A percentile compares a stretch with the other conserved stretches of the same genome.
Evolutionary conservation across 2,797 vertebrate species (phyloP).

Genomic region (Chloroceryle inda): DNA sequence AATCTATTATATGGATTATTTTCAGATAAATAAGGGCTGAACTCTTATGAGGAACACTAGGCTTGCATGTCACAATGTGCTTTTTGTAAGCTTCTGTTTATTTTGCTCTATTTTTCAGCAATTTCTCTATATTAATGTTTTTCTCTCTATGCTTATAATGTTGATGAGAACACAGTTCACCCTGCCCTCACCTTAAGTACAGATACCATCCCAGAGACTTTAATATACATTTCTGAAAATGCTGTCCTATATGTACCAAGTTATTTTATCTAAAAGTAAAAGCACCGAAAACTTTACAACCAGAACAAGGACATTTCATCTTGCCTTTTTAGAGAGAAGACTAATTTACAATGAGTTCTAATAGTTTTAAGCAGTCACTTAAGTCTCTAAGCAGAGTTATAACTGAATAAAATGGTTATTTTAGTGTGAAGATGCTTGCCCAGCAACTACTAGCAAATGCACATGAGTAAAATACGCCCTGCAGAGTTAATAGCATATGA

Average conservation of each 20-base stretch:
- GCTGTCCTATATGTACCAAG: neutral
- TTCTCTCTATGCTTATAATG: neutral
- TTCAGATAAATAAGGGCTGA: neutral
- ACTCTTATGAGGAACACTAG: neutral
- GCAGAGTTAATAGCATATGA: neutral
- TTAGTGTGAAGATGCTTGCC: neutral
- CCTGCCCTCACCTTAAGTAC: neutral
- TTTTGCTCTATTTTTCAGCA: neutral
- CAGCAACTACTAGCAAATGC: neutral
- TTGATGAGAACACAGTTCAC: neutral
- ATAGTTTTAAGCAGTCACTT: neutral
- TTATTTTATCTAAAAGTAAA: neutral
- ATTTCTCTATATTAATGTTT: neutral
- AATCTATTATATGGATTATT: neutral
- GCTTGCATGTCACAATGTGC: neutral
- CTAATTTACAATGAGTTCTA: fast-evolving
- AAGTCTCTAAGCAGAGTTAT: neutral
- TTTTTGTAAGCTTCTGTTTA: neutral
- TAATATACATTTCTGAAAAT: neutral
- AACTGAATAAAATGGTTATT: neutral
- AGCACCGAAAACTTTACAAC: neutral
- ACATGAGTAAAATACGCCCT: neutral
- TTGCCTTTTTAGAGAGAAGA: neutral
- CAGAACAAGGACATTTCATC: neutral
- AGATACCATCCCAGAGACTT: neutral